phyloP scores from a whole-genome alignment of 2,797 vertebrate genomes.

The Anguilla pacifica region DNA sequence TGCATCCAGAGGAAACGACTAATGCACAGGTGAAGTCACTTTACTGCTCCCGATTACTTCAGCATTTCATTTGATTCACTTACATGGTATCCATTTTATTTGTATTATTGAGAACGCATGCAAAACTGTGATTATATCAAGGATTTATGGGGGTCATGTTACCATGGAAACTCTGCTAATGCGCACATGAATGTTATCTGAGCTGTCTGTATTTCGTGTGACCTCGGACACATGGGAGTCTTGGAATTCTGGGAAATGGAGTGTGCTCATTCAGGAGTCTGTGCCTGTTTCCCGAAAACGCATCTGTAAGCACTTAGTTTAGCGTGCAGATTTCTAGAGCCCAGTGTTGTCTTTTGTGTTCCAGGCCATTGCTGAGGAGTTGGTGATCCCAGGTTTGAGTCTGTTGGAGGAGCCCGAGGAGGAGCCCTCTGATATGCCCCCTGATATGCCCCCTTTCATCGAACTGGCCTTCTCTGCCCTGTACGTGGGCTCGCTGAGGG shows the following conservation, averaged over 20 bases:
- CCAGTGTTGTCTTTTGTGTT: not conserved
- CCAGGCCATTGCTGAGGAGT: conserved; percentile 5
- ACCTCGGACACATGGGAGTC: not conserved
- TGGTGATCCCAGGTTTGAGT: not conserved
- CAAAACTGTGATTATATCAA: too few species aligned
- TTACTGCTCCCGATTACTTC: not conserved
- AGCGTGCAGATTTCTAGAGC: not conserved
- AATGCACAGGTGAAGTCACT: not conserved
- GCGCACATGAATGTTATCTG: too few species aligned
- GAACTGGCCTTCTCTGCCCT: conserved; percentile 22
- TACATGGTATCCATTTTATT: not conserved
- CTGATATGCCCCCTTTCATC: not conserved
- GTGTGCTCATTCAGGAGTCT: not conserved
- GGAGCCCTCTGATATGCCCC: not conserved
- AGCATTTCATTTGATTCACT: not conserved
- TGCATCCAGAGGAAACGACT: not conserved
- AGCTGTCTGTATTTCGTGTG: too few species aligned
- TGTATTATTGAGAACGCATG: not conserved
- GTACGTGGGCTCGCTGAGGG: not conserved
- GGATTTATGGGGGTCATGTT: too few species aligned
- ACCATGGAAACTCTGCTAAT: too few species aligned
- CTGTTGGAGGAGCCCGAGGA: not conserved
- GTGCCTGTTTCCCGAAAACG: too few species aligned
- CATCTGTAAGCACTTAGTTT: not conserved
- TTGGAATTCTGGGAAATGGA: not conserved